These are phyloP conservation scores for Ascaphus truei DNA, from an alignment of 2,113 vertebrate genomes.

Conservation along the genomic window DNA sequence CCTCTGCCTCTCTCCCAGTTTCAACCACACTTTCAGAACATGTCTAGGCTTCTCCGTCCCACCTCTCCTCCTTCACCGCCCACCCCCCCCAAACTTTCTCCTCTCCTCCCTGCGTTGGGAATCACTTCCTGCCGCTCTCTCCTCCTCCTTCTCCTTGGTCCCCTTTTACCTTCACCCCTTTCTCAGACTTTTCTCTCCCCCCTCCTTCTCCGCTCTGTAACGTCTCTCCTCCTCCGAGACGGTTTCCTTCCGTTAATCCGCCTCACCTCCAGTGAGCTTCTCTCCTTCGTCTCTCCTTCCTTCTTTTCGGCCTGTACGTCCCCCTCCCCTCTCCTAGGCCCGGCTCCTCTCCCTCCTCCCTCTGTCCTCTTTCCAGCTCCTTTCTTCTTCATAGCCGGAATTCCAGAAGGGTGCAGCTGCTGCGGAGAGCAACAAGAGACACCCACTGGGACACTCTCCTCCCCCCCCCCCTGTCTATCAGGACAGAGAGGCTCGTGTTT, in stretches of 20 bases:
- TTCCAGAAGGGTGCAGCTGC: constrained; percentile 35
- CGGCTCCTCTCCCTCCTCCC: neutral
- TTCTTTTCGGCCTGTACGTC: neutral
- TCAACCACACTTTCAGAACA: neutral
- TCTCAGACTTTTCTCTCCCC: neutral
- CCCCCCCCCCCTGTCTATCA: neutral
- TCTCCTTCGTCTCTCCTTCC: neutral
- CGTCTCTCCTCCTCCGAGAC: neutral
- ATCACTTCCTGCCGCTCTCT: neutral
- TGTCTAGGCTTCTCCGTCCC: neutral
- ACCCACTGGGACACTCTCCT: neutral
- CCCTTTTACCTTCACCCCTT: neutral
- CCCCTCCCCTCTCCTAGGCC: neutral
- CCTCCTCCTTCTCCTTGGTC: neutral
- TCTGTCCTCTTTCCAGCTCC: constrained; percentile 10
- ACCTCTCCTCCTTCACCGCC: neutral
- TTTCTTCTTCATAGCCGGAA: constrained; percentile 21
- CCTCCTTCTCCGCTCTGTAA: neutral
- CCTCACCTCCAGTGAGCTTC: neutral
- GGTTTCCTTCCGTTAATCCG: neutral
- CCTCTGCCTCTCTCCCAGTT: neutral
- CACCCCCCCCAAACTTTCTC: neutral
- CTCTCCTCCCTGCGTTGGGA: neutral
- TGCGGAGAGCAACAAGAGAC: constrained; percentile 14
- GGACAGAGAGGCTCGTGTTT: neutral